Evolutionary conservation across 2,113 vertebrate genomes (phyloP), one percentile per base, ranked within the genome.

Genomic region (Cochlearius cochlearius): DNA sequence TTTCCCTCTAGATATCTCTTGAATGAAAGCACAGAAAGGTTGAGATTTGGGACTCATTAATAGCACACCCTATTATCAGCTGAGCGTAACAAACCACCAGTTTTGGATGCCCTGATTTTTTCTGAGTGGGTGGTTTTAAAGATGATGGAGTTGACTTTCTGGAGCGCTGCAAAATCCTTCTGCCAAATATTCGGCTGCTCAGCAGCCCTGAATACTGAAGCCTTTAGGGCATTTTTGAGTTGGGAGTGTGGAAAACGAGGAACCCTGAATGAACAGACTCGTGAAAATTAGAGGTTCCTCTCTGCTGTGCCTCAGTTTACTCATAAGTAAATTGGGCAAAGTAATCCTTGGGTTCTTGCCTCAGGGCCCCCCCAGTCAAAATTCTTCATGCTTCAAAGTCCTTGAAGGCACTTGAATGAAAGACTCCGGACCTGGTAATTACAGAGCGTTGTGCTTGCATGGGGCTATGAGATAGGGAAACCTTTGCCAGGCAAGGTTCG

Each of bases 271-370:
- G 96, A 95, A 79, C 62, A 94, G 81, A 96, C 96, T 96, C 81
- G 90, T 96, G 74, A 96, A 94, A 96, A 97, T 97, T 96, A 95
- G 89, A 95, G 97, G 93, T 97, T 97, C 94, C 71, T 55, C 85
- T 92, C 73, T 79, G 77, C 92, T 21, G 13, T 96, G 93, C 93
- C 95, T 97, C 93, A 95, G 95, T 97, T 97, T 97, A 94, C 94
- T 97, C 95, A 91, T 94, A 96, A 94, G 95, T 71, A 96, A 95
- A 95, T 96, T 67, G 94, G 84, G 84, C 77, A 91, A 82, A 91
- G 67, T 45, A 94, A 77, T 94, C 95, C 87, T 79, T 85, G 29
- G 96, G 96, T 86, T 94, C 59, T 87, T 1, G 47, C 94, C 77
- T 80, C 55, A n/a, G 66, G 96, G 95, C 45, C 15, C 93, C 91